Conservation (phyloP, 2,113 vertebrate genomes). For the Rhombomys opimus region DNA sequence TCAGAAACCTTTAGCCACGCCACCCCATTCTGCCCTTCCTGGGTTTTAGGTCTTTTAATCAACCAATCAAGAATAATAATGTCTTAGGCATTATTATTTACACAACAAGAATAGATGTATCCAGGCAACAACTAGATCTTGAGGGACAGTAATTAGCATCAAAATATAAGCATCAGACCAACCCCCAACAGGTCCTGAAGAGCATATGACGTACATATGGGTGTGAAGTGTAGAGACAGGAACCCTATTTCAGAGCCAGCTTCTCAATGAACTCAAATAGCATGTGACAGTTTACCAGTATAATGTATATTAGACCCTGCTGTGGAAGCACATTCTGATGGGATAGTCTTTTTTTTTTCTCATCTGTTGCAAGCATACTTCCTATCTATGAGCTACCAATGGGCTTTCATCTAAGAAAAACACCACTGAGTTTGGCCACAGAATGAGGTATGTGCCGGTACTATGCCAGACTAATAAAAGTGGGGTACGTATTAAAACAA, state of each 20-base stretch:
- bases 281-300: not conserved
- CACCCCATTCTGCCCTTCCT: no score
- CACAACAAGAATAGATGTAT: no score
- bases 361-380: not conserved
- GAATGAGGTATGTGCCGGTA: not conserved
- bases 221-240: not conserved
- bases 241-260: not conserved
- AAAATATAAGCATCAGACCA: no score
- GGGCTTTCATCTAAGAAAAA: no score
- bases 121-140: no score
- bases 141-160: no score
- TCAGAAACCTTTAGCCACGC: no score
- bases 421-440: not conserved
- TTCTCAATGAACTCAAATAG: not conserved
- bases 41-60: no score
- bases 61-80: no score
- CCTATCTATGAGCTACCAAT: not conserved
- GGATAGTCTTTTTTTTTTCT: not conserved
- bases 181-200: not conserved
- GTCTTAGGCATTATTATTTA: no score
- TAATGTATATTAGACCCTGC: not conserved
- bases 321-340: not conserved
- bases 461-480: fast-evolving
- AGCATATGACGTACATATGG: not conserved
- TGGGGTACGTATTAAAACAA: fast-evolving